phyloP scores from a whole-genome alignment of 2,797 vertebrate species.

The Ceryle rudis region DNA sequence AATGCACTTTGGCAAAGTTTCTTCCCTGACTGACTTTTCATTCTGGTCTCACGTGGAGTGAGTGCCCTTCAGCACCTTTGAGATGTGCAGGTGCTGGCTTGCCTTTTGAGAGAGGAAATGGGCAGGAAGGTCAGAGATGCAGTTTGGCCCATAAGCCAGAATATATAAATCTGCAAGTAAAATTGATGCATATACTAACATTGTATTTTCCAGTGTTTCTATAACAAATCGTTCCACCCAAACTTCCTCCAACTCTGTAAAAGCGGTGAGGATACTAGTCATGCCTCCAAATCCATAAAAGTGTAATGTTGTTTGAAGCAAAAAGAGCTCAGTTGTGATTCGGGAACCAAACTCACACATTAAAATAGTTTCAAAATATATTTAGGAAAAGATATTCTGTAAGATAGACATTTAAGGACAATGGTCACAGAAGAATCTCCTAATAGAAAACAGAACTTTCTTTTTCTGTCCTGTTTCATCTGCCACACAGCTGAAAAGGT shows the following conservation, averaged over 20 bases:
- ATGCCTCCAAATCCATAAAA: background rate
- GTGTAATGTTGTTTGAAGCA: background rate
- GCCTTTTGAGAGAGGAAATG: background rate
- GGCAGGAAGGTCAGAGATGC: background rate
- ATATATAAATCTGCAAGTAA: background rate
- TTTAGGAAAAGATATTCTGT: background rate
- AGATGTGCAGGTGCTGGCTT: background rate
- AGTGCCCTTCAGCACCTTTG: rapidly evolving
- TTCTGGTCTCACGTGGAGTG: background rate
- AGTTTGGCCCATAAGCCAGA: background rate
- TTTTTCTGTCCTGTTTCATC: background rate
- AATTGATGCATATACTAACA: background rate
- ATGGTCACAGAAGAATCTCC: background rate
- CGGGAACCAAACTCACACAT: background rate
- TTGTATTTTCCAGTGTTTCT: background rate
- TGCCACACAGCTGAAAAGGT: background rate
- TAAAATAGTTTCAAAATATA: background rate
- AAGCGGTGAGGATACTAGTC: background rate
- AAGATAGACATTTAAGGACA: background rate
- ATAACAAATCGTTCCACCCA: background rate
- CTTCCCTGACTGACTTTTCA: background rate
- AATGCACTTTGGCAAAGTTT: background rate
- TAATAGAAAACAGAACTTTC: background rate
- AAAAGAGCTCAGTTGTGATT: background rate
- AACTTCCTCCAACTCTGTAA: background rate